Evolutionary conservation across 2,113 vertebrate species (phyloP).

Genomic region (Oreocharis arfaki): DNA sequence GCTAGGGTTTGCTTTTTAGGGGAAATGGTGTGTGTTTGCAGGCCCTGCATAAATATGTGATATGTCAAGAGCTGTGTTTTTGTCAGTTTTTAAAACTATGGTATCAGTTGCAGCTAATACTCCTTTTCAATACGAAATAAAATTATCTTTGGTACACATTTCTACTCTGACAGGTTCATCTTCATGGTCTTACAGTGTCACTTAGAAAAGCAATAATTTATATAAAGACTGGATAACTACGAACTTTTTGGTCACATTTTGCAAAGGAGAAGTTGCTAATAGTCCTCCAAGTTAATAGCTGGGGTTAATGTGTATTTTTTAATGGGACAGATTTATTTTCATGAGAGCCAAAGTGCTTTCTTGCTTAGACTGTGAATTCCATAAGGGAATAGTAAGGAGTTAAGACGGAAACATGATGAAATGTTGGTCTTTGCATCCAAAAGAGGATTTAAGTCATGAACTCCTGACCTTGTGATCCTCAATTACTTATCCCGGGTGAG

Average conservation of each 20-base stretch:
- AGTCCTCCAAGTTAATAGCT: neutral
- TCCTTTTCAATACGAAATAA: neutral
- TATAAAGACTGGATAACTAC: neutral
- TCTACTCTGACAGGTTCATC: neutral
- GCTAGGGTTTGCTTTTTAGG: neutral
- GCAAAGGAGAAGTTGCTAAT: neutral
- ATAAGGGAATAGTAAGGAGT: conserved; percentile 46
- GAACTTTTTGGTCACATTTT: neutral
- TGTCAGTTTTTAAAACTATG: neutral
- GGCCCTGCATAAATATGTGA: neutral
- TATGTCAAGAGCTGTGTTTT: neutral
- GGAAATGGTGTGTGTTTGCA: neutral
- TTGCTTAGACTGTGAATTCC: conserved; percentile 53
- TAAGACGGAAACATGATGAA: conserved; percentile 56
- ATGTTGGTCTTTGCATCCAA: conserved; percentile 40
- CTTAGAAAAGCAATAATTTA: neutral
- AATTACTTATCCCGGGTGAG: conserved; percentile 41
- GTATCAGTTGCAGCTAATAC: fast-evolving
- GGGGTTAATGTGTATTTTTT: conserved; percentile 22
- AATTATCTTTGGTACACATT: neutral
- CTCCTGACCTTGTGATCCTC: conserved; percentile 54
- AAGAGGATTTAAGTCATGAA: conserved; percentile 55
- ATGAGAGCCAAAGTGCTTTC: conserved; percentile 5
- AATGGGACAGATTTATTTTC: conserved; percentile 46
- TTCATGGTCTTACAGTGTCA: neutral